Base-by-base conservation (phyloP, 2,113 vertebrate species). In the Oncorhynchus tshawytscha region DNA sequence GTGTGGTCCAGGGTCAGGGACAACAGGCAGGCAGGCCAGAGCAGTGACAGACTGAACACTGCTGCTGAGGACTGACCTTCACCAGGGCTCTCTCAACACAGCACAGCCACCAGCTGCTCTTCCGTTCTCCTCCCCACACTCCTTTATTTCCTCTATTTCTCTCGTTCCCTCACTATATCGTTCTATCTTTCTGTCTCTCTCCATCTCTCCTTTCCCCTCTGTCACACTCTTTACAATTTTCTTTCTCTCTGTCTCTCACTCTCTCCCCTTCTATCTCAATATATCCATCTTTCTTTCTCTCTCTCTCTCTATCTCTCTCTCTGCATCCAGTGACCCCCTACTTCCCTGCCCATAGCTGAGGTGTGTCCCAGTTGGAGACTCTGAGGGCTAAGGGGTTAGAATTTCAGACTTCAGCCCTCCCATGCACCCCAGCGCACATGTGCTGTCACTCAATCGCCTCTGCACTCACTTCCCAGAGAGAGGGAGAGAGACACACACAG, bases 381-480 rank as follows among this genome's bases (percentile, higher is more conserved):
- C 62, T 5, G 69, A 67, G 69, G 39, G 64, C n/a, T 12, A 54
- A 29, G 78, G 88, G 87, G 73, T 13, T 79, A 81, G 79, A 68
- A 39, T 68, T 68, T 68, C 27, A 68, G 77, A 76, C 86, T 78
- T 80, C 84, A 82, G 70, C 78, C 78, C 78, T 77, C 76, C 74
- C 68, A 74, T 31, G 59, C 73, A 76, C 75, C 76, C 76, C 78
- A 79, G 34, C 69, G 81, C 93, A 94, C 92, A 89, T 93, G 92
- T 91, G 92, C 92, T 93, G 94, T 95, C 94, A 90, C 87, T 95
- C 93, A 94, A 81, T 74, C 68, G 79, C 27, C 29, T 75, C 45
- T n/a, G 62, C 39, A 67, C 71, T 69, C 81, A 70, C 66, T 81
- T 7, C 31, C 27, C 20, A 48, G 67, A 70, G 76, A 48, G 82